Base-by-base conservation (phyloP, 1,140 invertebrate genomes). In the Paraescarpia echinospica region DNA sequence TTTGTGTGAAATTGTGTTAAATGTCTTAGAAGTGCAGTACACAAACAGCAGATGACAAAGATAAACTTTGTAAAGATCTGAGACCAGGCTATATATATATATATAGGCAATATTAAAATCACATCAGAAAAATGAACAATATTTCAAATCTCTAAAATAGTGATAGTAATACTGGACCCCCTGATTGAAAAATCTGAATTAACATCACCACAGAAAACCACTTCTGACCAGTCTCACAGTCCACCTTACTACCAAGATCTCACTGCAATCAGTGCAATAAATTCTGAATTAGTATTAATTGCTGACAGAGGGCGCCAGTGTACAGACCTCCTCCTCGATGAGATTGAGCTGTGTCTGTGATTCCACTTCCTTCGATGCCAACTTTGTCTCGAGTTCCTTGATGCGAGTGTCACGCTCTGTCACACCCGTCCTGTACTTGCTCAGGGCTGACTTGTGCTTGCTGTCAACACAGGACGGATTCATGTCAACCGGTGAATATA, bases 311-410 rank as follows among this genome's bases (percentile, higher is more conserved):
- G 59, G 59, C 59, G 27, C 59, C 27, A 77, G 59, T 1, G 59
- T 5, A 77, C 91, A 93, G 91, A 95, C 95, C 94, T 96, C 95
- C 91, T 95, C 94, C 91, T 96, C 95, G 33, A 95, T 35, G 12
- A 96, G 92, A 34, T 95, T 94, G 34, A 94, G 92, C 89, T 95
- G 95, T 92, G 95, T 95, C 41, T 91, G 91, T 31, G 41, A 33
- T 34, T 35, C 48, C 31, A 59, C 90, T 77, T 88, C 90, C 34
- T 93, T 90, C 27, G 33, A 35, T 51, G 35, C 33, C 48, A 93
- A 59, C 33, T 48, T 33, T 33, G 48, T 35, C 35, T 93, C 90
- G 51, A 93, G 41, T 33, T 93, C 92, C 8, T 31, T 34, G 48
- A 93, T 93, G 41, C 34, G 22, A 27, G 27, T 51, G 31, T 91